These are phyloP conservation scores for Aradus depressus DNA, from an alignment of 2,888 invertebrate genomes.

Conservation along the genomic window DNA sequence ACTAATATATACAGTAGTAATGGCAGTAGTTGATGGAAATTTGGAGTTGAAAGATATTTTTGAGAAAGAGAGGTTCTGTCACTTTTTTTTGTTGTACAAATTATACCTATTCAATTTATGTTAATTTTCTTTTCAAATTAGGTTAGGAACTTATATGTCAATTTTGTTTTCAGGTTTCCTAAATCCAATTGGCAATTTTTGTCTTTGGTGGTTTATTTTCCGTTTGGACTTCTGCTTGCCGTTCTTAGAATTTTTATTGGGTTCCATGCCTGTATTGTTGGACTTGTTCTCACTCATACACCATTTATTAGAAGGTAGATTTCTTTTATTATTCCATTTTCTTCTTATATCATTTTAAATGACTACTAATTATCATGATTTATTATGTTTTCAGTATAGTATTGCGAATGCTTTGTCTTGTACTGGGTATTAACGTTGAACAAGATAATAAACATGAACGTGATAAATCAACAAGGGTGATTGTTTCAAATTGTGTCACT, in stretches of 20 bases:
- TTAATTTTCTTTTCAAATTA: not conserved
- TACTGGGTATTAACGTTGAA: conserved; percentile 39
- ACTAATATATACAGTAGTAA: no score
- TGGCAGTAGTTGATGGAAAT: conserved; percentile 21
- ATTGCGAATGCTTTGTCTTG: conserved; percentile 27
- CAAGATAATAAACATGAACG: conserved; percentile 47
- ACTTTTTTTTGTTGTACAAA: no score
- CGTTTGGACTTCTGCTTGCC: conserved; percentile 26
- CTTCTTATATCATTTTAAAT: conserved; percentile 2
- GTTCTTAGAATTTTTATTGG: conserved; percentile 26
- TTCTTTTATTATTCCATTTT: not conserved
- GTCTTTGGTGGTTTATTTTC: conserved; percentile 26
- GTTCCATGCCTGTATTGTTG: conserved; percentile 24
- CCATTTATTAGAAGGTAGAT: conserved; percentile 25
- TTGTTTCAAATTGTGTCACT: conserved; percentile 61
- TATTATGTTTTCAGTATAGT: conserved; percentile 24
- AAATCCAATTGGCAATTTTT: conserved; percentile 27
- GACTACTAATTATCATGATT: not conserved
- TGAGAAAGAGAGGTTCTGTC: conserved; percentile 28
- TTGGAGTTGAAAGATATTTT: conserved; percentile 26
- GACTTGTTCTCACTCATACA: conserved; percentile 22
- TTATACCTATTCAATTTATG: no score
- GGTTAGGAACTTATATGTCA: conserved; percentile 3
- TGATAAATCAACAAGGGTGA: conserved; percentile 46
- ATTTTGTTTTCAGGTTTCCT: conserved; percentile 23